These are phyloP conservation scores for Athalia cordata DNA, from an alignment of 2,888 invertebrate genomes.

Conservation along the genomic window DNA sequence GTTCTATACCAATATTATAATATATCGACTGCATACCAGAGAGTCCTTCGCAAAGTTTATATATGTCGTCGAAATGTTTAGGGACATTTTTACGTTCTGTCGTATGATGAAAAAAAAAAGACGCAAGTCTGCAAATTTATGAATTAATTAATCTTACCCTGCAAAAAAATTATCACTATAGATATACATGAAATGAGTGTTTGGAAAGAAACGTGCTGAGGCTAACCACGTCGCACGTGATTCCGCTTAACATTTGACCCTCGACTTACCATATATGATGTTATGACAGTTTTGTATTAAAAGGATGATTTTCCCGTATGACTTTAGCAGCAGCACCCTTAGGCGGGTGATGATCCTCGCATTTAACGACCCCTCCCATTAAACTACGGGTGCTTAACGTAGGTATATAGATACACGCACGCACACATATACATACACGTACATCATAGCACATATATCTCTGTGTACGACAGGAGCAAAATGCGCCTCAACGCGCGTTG, in stretches of 20 bases:
- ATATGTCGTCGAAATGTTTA: neutral
- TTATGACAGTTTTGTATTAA: constrained; percentile 42
- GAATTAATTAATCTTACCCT: neutral
- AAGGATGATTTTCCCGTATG: constrained; percentile 41
- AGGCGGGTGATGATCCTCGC: constrained; percentile 37
- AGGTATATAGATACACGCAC: too few species aligned
- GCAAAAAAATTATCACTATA: neutral
- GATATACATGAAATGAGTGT: too few species aligned
- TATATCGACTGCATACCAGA: constrained; percentile 39
- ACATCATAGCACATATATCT: neutral
- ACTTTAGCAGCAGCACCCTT: constrained; percentile 18
- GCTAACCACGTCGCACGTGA: constrained; percentile 34
- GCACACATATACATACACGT: too few species aligned
- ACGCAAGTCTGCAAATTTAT: neutral
- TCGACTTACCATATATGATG: constrained; percentile 4
- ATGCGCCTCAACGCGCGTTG: neutral
- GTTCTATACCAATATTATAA: constrained; percentile 42
- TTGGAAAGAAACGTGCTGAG: constrained; percentile 6
- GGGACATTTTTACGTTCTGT: constrained; percentile 11
- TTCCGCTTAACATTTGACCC: constrained; percentile 47
- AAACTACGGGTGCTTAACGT: constrained; percentile 8
- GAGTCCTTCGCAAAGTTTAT: constrained; percentile 26
- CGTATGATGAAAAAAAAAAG: neutral
- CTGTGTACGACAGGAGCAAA: neutral
- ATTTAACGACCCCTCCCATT: constrained; percentile 29